Percentiles rank a stretch among this genome's conserved stretches.
Conservation (phyloP, 1,140 invertebrate species). For the Adoxophyes honmai region DNA sequence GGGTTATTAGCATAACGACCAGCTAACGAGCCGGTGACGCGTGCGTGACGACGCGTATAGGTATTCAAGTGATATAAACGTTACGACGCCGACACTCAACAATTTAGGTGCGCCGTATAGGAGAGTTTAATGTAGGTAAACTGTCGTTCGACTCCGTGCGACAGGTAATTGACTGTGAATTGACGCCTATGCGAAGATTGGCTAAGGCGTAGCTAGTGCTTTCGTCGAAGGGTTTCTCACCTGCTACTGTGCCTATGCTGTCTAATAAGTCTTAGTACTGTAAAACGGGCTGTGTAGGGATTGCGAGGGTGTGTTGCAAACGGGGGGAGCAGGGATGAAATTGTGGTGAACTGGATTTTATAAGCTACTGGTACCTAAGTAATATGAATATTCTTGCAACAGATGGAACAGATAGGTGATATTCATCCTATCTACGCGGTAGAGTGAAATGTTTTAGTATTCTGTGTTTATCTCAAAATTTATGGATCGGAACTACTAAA, state of each 20-base stretch:
- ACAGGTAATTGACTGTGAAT: conserved; percentile 2
- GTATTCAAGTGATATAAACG: conserved; percentile 14
- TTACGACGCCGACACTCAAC: conserved; percentile 12
- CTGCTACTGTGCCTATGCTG: background rate
- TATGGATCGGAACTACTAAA: no score
- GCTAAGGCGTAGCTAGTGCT: background rate
- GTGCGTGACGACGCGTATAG: conserved; percentile 22
- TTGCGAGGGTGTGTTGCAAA: no score
- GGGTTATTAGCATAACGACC: conserved; percentile 36
- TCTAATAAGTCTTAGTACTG: no score
- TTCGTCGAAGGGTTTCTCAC: background rate
- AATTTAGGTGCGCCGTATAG: background rate
- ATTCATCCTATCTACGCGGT: no score
- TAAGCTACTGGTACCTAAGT: no score
- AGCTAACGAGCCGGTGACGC: conserved; percentile 27
- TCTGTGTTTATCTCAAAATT: no score
- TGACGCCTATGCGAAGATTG: background rate
- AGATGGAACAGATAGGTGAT: no score
- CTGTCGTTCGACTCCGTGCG: background rate
- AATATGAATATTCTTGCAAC: no score
- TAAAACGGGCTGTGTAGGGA: no score
- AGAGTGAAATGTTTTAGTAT: no score
- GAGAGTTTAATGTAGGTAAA: background rate
- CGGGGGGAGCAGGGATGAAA: no score
- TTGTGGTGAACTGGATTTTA: no score